Evolutionary conservation across 2,113 vertebrate species (phyloP).

Genomic region (Hydropotes inermis): DNA sequence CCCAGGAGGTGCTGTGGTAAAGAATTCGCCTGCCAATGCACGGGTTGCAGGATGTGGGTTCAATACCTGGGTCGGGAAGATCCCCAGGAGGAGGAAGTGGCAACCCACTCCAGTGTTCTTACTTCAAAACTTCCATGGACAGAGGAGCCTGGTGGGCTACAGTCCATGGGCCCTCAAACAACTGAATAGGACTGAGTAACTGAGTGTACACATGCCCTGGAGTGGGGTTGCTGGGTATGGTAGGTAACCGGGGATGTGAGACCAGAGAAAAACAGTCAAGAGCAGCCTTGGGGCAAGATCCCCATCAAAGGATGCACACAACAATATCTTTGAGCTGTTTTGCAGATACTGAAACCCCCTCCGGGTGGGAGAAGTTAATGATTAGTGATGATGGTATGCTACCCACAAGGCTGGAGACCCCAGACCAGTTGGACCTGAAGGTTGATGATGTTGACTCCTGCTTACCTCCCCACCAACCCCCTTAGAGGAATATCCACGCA

Average conservation of each 20-base stretch:
- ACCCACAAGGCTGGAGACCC: neutral
- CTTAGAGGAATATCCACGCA: neutral
- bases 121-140: neutral
- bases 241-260: neutral
- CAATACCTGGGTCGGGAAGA: neutral
- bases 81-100: neutral
- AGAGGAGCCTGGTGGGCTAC: neutral
- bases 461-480: neutral
- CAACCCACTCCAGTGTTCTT: neutral
- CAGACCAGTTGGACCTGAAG: neutral
- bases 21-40: neutral
- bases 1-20: neutral
- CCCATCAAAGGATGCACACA: neutral
- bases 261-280: neutral
- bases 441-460: neutral
- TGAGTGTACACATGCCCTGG: neutral
- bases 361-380: neutral
- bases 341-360: neutral
- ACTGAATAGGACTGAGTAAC: neutral
- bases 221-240: neutral
- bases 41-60: neutral
- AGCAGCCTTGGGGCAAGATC: neutral
- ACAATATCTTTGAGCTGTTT: neutral
- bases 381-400: neutral
- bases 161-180: neutral